phyloP scores from a whole-genome alignment of 2,888 invertebrate species.

The Nomada flava region DNA sequence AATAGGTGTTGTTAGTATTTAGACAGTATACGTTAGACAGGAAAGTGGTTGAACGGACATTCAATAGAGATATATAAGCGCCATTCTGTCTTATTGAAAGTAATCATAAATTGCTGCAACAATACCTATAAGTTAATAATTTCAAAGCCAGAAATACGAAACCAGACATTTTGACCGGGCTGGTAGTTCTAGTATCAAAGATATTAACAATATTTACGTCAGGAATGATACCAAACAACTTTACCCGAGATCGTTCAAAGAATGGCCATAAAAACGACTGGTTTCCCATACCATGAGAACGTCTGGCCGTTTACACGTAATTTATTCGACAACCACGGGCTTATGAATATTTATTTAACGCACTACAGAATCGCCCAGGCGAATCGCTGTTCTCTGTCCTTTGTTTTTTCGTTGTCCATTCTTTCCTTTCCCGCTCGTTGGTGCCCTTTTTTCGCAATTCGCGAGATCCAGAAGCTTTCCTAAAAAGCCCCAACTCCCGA shows the following conservation, averaged over 20 bases:
- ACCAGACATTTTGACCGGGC: too few species aligned
- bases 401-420: background rate
- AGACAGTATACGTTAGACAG: too few species aligned
- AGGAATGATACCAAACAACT: background rate
- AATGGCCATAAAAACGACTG: slow-evolving; percentile 12
- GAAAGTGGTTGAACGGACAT: too few species aligned
- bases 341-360: slow-evolving; percentile 53
- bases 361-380: background rate
- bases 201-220: too few species aligned
- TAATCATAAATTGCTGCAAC: too few species aligned
- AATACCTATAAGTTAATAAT: too few species aligned
- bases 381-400: background rate
- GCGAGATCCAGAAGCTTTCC: background rate
- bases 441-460: slow-evolving; percentile 1
- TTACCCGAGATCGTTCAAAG: background rate
- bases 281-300: slow-evolving; percentile 23
- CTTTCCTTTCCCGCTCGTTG: background rate
- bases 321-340: slow-evolving; percentile 27
- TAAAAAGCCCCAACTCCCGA: slow-evolving; percentile 5
- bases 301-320: slow-evolving; percentile 21
- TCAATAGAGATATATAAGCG: too few species aligned
- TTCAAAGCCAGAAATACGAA: too few species aligned
- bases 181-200: too few species aligned
- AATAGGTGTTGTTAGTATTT: too few species aligned
- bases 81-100: too few species aligned